Conservation (phyloP, 2,888 invertebrate species). For the Dolichopus griseipennis region DNA sequence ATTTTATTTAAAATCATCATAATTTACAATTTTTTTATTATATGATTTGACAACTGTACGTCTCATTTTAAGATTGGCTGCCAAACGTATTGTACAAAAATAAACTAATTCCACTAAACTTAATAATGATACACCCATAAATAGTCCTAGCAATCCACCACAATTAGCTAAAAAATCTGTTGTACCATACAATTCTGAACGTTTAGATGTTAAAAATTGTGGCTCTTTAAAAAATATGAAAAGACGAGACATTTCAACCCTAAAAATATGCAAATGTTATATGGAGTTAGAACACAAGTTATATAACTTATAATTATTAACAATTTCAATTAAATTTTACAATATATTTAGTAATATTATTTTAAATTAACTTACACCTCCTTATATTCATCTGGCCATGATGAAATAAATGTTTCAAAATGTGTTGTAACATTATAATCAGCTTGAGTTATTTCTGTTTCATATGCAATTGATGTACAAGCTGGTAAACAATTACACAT, state of each 20-base stretch:
- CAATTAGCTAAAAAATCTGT: conserved; percentile 55
- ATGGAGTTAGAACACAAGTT: not conserved
- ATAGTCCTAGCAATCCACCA: conserved; percentile 48
- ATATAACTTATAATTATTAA: no score
- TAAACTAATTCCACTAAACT: conserved; percentile 42
- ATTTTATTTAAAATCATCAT: not conserved
- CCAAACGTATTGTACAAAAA: conserved; percentile 40
- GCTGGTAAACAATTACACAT: conserved; percentile 39
- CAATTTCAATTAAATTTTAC: no score
- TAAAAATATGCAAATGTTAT: conserved; percentile 29
- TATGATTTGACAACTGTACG: conserved; percentile 7
- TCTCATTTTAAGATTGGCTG: conserved; percentile 37
- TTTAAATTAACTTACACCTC: not conserved
- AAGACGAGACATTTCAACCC: conserved; percentile 47
- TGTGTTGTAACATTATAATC: not conserved
- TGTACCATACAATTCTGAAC: conserved; percentile 52
- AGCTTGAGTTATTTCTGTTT: conserved; percentile 38
- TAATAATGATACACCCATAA: conserved; percentile 24
- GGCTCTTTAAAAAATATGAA: conserved; percentile 57
- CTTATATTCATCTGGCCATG: not conserved
- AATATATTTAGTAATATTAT: not conserved
- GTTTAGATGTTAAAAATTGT: conserved; percentile 53
- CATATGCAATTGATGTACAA: conserved; percentile 36
- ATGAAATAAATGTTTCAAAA: not conserved
- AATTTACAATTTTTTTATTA: not conserved